These are phyloP conservation scores for Erpobdella octoculata DNA, from an alignment of 2,888 invertebrate genomes.

Conservation along the genomic window DNA sequence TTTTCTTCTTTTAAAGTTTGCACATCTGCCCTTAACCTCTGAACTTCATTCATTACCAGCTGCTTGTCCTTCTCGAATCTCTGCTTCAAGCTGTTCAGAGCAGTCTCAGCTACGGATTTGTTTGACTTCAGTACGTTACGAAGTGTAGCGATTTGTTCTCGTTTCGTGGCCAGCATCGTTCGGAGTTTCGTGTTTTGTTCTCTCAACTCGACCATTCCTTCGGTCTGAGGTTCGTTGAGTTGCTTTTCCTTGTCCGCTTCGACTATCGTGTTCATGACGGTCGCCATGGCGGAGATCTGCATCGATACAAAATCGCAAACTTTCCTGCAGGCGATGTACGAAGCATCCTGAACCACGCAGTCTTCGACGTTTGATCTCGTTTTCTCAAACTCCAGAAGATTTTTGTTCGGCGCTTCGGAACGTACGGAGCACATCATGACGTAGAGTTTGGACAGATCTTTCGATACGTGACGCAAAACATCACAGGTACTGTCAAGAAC, in stretches of 20 bases:
- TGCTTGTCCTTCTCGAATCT: slow-evolving; percentile 98
- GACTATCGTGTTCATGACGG: slow-evolving; percentile 13
- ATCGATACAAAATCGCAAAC: slow-evolving; percentile 16
- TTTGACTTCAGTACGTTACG: slow-evolving; percentile 96
- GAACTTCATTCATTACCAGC: slow-evolving; percentile 92
- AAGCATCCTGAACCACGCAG: not conserved
- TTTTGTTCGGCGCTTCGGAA: slow-evolving; percentile 80
- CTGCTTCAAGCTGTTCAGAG: slow-evolving; percentile 89
- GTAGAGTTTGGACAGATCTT: slow-evolving; percentile 67
- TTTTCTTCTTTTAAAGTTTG: slow-evolving; percentile 94
- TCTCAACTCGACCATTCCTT: slow-evolving; percentile 63
- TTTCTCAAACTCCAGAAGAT: slow-evolving; percentile 60
- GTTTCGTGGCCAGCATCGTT: slow-evolving; percentile 85
- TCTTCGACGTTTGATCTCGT: not conserved
- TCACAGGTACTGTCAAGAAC: slow-evolving; percentile 61
- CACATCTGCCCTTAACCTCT: slow-evolving; percentile 87
- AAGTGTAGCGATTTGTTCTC: slow-evolving; percentile 93
- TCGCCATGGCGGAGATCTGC: slow-evolving; percentile 10
- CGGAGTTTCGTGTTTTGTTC: slow-evolving; percentile 78
- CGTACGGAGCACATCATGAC: slow-evolving; percentile 94
- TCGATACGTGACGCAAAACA: slow-evolving; percentile 75
- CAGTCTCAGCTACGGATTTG: slow-evolving; percentile 96
- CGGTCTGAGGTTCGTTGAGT: slow-evolving; percentile 21
- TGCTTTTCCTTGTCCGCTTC: slow-evolving; percentile 20
- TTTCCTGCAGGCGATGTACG: slow-evolving; percentile 21